Evolutionary conservation across 2,888 invertebrate genomes (phyloP).

Genomic region (Lingula anatina): DNA sequence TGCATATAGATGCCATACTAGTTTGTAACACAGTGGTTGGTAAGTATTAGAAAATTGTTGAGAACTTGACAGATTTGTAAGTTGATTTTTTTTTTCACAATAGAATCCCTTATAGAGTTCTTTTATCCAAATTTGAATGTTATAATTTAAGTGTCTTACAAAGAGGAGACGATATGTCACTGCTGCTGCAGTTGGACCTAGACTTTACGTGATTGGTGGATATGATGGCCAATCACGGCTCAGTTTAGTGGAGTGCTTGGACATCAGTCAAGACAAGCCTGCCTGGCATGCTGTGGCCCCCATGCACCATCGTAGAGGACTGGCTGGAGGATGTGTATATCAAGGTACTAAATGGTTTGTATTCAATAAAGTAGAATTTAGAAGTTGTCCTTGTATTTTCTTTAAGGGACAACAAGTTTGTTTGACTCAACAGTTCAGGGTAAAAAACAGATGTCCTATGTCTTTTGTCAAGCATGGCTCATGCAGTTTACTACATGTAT

Average conservation of each 20-base stretch:
- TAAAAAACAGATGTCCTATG: too few relatives aligned
- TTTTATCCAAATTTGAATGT: background rate
- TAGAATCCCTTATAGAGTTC: background rate
- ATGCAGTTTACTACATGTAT: too few relatives aligned
- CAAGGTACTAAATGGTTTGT: too few relatives aligned
- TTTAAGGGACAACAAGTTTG: too few relatives aligned
- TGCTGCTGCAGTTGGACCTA: constrained; percentile 39
- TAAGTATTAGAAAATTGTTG: too few relatives aligned
- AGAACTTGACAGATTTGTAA: too few relatives aligned
- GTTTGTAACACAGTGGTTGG: too few relatives aligned
- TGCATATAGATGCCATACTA: too few relatives aligned
- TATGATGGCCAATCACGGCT: constrained; percentile 46
- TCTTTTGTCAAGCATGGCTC: too few relatives aligned
- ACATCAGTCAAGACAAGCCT: constrained; percentile 32
- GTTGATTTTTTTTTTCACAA: background rate
- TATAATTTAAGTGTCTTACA: constrained; percentile 25
- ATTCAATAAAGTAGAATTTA: too few relatives aligned
- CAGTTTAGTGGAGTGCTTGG: constrained; percentile 44
- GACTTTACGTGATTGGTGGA: constrained; percentile 48
- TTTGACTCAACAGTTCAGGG: too few relatives aligned
- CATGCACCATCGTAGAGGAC: constrained; percentile 45
- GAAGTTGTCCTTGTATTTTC: too few relatives aligned
- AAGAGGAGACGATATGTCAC: constrained; percentile 46
- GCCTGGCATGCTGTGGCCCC: constrained; percentile 39
- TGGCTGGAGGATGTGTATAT: constrained; percentile 46